Percentiles rank a stretch among this genome's conserved stretches.
Conservation (phyloP, 2,888 invertebrate species). For the Tortricodes alternella region DNA sequence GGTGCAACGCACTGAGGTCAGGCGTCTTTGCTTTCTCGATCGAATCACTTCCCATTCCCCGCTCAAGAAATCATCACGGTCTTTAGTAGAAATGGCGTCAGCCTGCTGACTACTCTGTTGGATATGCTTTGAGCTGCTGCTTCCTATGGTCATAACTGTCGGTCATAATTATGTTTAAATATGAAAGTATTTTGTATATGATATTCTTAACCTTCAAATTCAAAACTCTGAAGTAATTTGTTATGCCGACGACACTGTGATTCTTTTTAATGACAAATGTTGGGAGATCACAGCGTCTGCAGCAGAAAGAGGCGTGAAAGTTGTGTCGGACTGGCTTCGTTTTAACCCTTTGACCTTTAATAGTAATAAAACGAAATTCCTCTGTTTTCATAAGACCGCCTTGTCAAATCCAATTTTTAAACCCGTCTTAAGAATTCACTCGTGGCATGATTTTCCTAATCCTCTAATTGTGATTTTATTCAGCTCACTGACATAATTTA, state of each 20-base stretch:
- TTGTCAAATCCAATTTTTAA: not conserved
- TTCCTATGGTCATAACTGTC: too few relatives aligned
- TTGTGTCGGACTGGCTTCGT: not conserved
- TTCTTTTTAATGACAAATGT: not conserved
- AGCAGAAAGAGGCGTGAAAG: not conserved
- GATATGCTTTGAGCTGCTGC: too few relatives aligned
- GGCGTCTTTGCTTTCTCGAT: not conserved
- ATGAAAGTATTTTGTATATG: too few relatives aligned
- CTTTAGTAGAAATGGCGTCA: too few relatives aligned
- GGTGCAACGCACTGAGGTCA: slow-evolving; percentile 11
- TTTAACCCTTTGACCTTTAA: not conserved
- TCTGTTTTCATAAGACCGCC: not conserved
- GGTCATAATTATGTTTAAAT: too few relatives aligned
- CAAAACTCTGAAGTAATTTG: not conserved
- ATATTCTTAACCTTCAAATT: too few relatives aligned
- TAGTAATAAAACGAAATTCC: not conserved
- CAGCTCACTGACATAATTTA: not conserved
- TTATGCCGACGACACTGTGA: not conserved
- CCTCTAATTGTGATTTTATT: not conserved
- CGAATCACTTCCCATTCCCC: not conserved
- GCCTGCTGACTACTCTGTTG: too few relatives aligned
- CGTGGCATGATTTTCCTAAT: not conserved
- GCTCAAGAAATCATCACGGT: too few relatives aligned
- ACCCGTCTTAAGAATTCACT: not conserved
- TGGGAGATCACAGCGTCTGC: not conserved